Base-by-base conservation (phyloP, 2,888 invertebrate species). In the Stenolophus ochropezus region DNA sequence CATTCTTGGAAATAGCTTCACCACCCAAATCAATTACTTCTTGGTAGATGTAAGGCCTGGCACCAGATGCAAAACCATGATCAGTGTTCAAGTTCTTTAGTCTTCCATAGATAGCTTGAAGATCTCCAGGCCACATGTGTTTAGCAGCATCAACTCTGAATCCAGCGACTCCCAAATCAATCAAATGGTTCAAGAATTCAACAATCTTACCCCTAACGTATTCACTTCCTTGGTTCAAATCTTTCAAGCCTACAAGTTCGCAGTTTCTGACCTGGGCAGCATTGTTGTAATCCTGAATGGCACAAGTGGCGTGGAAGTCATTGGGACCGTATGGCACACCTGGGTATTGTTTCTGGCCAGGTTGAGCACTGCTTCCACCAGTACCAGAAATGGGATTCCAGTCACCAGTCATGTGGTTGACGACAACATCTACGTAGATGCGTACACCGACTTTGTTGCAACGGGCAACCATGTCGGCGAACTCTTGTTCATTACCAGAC, bases 371-470 rank as follows among this genome's bases (percentile, higher is more conserved):
- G 56, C 91, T 89, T 49, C 94, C 93, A 0, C 89, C 94, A 0
- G 92, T 92, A 1, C 94, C 94, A 0, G 85, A 78, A 16, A 27
- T 16, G 33, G 89, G 89, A 1, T 90, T 90, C 3, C 85, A 85
- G 6, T 90, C 86, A 58, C 91, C 89, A 0, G 94, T 92, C 96
- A 96, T 96, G 86, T 96, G 95, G 86, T 96, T 96, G 33, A 95
- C 88, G 0, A 96, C 93, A 0, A 93, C 91, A 86, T 96, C 96
- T 0, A 93, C 94, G 87, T 94, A 95, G 77, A 95, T 93, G 85
- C 93, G 91, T 33, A 97, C 94, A 25, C 96, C 96, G 75, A 90
- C 96, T 21, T 90, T 90, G 87, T 96, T 97, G 87, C 97, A 97
- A 75, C 96, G 90, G 21, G 90, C 89, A 0, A 95, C 93, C 97